Evolutionary conservation across 2,888 invertebrate genomes (phyloP), one percentile per base, ranked within the genome.

Genomic region (Microctonus aethiopoides): DNA sequence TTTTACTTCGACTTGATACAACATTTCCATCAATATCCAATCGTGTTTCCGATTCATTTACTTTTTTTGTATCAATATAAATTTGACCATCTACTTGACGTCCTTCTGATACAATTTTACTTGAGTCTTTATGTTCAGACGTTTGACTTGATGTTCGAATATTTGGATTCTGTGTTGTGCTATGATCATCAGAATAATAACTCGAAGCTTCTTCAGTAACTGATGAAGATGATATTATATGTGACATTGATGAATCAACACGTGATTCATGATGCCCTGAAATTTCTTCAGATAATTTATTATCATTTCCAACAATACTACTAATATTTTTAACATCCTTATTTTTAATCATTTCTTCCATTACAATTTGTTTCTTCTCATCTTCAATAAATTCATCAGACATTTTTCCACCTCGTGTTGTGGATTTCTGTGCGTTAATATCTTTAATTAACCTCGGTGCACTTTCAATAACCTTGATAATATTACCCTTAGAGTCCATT

Each of bases 401-500:
- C 11, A 73, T 73, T 46, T 77, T 74, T 0, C 72, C 82, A 0
- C 68, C 72, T 32, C 29, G 80, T 34, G 73, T 71, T 0, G 32
- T 71, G 9, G 76, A 73, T 26, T 71, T 69, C 3, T 57, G 66
- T 26, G n/a, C n/a, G n/a, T n/a, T n/a, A n/a, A n/a, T n/a, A n/a
- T 79, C 74, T 11, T 72, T 74, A 1, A 72, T 54, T 1, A 75
- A 78, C 20, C 68, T 75, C 2, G 83, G 79, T 1, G 72, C 59
- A 13, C 75, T 74, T 57, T 84, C 83, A 57, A 81, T 79, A 24
- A 83, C 79, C 66, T 77, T 75, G 60, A 84, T 72, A 6, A 83
- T 76, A 62, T 84, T 83, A 7, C 85, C 84, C 71, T 80, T 83
- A 0, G 85, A 81, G 59, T 85, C 84, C 76, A 80, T 77, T 67